Evolutionary conservation across 1,140 invertebrate genomes (phyloP).

Genomic region (Drosophila mojavensis): DNA sequence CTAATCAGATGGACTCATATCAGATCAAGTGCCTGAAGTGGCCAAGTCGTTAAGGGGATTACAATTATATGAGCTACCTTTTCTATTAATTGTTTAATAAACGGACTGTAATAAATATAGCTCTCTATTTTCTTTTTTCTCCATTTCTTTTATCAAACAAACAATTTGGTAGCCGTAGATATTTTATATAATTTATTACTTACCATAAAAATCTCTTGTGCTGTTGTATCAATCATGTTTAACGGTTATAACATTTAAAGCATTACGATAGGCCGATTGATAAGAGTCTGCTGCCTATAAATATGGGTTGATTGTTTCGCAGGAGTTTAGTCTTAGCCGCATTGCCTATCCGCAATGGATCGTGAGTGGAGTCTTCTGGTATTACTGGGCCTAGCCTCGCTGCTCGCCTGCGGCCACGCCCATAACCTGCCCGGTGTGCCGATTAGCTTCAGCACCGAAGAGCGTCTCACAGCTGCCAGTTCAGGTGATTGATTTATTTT

Average conservation of each 20-base stretch:
- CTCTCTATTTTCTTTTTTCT: no score
- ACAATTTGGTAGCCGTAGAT: neutral
- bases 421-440: conserved; percentile 36
- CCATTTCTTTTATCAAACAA: no score
- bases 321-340: conserved; percentile 38
- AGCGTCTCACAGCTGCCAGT: conserved; percentile 24
- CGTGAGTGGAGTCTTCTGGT: conserved; percentile 45
- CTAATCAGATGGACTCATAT: neutral
- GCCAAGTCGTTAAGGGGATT: neutral
- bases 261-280: conserved; percentile 25
- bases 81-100: neutral
- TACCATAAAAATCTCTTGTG: conserved; percentile 29
- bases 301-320: conserved; percentile 12
- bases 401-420: conserved; percentile 23
- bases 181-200: neutral
- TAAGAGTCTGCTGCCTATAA: conserved; percentile 47
- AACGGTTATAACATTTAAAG: conserved; percentile 5
- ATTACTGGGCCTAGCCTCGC: conserved; percentile 29
- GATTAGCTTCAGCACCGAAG: conserved; percentile 30
- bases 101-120: no score
- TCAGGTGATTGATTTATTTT: conserved; percentile 38
- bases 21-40: neutral
- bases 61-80: neutral
- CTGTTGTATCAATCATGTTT: conserved; percentile 17
- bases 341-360: conserved; percentile 40